Conservation (phyloP, 2,888 invertebrate species). For the Timema cristinae region DNA sequence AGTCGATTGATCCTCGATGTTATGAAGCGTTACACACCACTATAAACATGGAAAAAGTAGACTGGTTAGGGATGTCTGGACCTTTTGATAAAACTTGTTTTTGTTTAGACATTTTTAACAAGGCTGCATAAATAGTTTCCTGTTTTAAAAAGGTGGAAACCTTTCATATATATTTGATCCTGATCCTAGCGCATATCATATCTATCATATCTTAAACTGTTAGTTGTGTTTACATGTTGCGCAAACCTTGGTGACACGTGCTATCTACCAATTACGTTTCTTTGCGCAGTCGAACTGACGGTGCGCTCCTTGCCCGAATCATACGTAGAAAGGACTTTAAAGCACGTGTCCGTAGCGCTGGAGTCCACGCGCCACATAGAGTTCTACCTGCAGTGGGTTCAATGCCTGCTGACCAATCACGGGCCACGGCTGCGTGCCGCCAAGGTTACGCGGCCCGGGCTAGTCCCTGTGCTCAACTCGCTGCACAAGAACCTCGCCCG, state of each 20-base stretch:
- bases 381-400: conserved; percentile 81
- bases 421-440: conserved; percentile 45
- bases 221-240: no score
- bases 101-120: no score
- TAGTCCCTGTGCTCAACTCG: conserved; percentile 63
- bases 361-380: conserved; percentile 81
- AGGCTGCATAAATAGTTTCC: conserved; percentile 15
- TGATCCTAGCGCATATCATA: background rate
- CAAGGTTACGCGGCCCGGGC: conserved; percentile 50
- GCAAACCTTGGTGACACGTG: no score
- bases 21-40: no score
- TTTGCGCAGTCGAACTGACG: conserved; percentile 67
- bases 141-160: conserved; percentile 29
- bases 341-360: conserved; percentile 65
- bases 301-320: conserved; percentile 63
- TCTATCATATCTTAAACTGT: no score
- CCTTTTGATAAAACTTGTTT: no score
- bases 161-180: background rate
- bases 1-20: no score
- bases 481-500: conserved; percentile 75
- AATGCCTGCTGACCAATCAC: conserved; percentile 61
- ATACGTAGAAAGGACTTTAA: conserved; percentile 70
- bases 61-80: no score
- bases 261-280: conserved; percentile 20
- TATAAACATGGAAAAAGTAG: no score